Percentiles rank a stretch among this genome's conserved stretches.
phyloP scores from a whole-genome alignment of 2,888 invertebrate genomes.

The Palloptera scutellata region DNA sequence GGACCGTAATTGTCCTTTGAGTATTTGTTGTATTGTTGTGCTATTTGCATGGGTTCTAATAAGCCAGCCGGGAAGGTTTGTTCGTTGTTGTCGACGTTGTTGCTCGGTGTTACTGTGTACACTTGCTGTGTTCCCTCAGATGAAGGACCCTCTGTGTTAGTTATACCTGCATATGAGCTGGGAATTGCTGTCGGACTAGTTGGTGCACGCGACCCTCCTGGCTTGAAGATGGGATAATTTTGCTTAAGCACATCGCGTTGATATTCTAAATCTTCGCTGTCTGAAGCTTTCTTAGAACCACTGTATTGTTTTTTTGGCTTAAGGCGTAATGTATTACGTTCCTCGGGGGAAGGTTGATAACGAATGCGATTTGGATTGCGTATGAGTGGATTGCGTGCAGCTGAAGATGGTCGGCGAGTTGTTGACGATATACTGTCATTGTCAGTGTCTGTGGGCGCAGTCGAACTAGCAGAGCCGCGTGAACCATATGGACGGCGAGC shows the following conservation, averaged over 20 bases:
- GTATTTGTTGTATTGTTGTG: slow-evolving; percentile 61
- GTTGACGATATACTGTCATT: slow-evolving; percentile 30
- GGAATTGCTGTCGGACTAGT: slow-evolving; percentile 58
- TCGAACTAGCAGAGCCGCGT: slow-evolving; percentile 42
- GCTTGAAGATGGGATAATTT: slow-evolving; percentile 71
- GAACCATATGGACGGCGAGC: slow-evolving; percentile 63
- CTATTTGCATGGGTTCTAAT: slow-evolving; percentile 62
- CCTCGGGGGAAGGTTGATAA: slow-evolving; percentile 62
- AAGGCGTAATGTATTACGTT: slow-evolving; percentile 57
- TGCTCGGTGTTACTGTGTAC: slow-evolving; percentile 60
- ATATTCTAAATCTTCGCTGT: slow-evolving; percentile 66
- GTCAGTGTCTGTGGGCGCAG: slow-evolving; percentile 31
- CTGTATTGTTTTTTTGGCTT: slow-evolving; percentile 53
- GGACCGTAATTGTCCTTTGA: slow-evolving; percentile 62
- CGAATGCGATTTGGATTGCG: slow-evolving; percentile 63
- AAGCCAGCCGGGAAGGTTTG: slow-evolving; percentile 53
- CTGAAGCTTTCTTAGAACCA: slow-evolving; percentile 48
- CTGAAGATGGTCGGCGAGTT: slow-evolving; percentile 50
- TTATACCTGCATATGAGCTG: slow-evolving; percentile 49
- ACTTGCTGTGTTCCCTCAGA: slow-evolving; percentile 56
- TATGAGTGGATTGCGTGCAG: slow-evolving; percentile 54
- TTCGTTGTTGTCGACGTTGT: slow-evolving; percentile 47
- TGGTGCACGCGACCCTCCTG: slow-evolving; percentile 48
- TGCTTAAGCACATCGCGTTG: slow-evolving; percentile 72
- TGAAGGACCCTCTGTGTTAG: slow-evolving; percentile 52